These are phyloP conservation scores for Lates japonicus DNA, from an alignment of 2,797 vertebrate species.

Conservation along the genomic window DNA sequence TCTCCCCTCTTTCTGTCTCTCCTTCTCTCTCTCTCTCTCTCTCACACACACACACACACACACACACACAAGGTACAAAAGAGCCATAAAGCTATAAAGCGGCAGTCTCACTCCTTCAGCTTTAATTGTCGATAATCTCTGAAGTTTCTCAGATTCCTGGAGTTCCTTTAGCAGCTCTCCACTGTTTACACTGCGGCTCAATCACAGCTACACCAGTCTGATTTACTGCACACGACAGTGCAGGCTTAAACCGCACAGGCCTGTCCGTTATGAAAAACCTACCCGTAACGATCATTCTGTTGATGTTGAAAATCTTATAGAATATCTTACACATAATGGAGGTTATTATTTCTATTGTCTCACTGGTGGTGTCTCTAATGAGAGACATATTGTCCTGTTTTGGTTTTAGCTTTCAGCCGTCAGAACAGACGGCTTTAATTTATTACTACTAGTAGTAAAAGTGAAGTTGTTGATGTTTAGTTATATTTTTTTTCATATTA, in stretches of 20 bases:
- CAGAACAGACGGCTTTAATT: not conserved
- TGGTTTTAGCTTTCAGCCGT: not conserved
- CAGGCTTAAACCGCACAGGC: not conserved
- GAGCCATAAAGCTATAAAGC: slow-evolving; percentile 74
- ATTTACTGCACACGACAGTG: slow-evolving; percentile 36
- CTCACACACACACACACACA: slow-evolving; percentile 43
- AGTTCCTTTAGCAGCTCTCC: slow-evolving; percentile 54
- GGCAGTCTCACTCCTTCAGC: slow-evolving; percentile 53
- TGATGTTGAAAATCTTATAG: not conserved
- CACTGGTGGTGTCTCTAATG: not conserved
- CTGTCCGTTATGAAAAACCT: slow-evolving; percentile 6
- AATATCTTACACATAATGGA: not conserved
- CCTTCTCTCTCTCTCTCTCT: not conserved
- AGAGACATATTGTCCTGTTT: not conserved
- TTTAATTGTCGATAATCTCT: slow-evolving; percentile 74
- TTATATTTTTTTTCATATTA: not conserved
- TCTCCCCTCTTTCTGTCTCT: not conserved
- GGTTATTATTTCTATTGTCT: not conserved
- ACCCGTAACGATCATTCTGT: slow-evolving; percentile 6
- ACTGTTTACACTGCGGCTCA: slow-evolving; percentile 54
- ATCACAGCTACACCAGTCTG: slow-evolving; percentile 6
- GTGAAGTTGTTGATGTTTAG: not conserved
- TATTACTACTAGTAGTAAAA: not conserved
- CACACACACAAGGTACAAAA: slow-evolving; percentile 38
- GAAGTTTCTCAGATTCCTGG: slow-evolving; percentile 75